Conservation (phyloP, 2,113 vertebrate species). For the Psettodes erumei region DNA sequence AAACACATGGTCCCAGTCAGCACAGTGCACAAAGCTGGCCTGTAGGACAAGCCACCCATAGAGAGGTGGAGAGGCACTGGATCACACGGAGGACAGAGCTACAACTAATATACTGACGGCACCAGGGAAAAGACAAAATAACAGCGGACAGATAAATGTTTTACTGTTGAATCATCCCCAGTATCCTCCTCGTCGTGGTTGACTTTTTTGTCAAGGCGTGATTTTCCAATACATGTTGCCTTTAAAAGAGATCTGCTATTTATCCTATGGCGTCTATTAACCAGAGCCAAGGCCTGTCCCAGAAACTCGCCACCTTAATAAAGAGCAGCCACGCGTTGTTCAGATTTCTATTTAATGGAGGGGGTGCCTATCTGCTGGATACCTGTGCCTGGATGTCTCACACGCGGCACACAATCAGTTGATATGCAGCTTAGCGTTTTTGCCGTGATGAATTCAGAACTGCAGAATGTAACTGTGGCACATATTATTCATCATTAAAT, state of each 20-base stretch:
- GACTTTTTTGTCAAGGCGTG: no score
- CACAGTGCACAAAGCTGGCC: conserved; percentile 67
- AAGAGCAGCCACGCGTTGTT: conserved; percentile 38
- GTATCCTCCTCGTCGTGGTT: no score
- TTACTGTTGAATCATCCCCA: no score
- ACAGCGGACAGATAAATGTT: neutral
- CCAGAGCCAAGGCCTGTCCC: neutral
- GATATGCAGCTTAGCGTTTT: conserved; percentile 30
- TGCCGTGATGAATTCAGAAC: conserved; percentile 6
- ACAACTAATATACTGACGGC: conserved; percentile 18
- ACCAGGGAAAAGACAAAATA: neutral
- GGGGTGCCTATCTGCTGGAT: conserved; percentile 16
- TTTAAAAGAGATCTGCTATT: neutral
- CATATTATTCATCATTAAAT: conserved; percentile 48
- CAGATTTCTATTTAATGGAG: conserved; percentile 6
- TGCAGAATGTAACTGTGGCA: conserved; percentile 29
- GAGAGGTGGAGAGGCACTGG: conserved; percentile 40
- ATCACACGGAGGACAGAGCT: conserved; percentile 23
- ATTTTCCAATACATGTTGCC: neutral
- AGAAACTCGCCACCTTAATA: conserved; percentile 47
- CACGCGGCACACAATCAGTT: conserved; percentile 26
- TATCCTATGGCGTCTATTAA: neutral
- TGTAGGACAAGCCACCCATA: conserved; percentile 73
- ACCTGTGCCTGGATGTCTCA: conserved; percentile 20
- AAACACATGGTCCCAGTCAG: conserved; percentile 79